Base-by-base conservation (phyloP, 2,888 invertebrate genomes). In the Hydrotaea cyrtoneurina region DNA sequence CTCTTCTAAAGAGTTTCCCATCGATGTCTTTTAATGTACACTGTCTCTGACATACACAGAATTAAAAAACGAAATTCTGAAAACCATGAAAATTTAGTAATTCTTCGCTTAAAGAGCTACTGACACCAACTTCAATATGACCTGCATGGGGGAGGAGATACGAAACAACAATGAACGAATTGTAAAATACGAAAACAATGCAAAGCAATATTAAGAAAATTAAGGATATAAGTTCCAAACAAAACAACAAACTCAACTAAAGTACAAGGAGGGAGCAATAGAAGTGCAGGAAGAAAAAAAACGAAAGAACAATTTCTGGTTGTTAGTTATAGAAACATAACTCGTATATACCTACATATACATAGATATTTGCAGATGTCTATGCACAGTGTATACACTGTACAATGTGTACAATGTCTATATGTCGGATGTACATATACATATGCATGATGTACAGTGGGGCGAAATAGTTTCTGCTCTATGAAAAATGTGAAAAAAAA, bases 171-270 rank as follows among this genome's bases (percentile, higher is more conserved):
- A 71, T n/a, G n/a, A 46, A 26, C 2, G 53, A 31, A 71, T 50
- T 71, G 53, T 71, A 71, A 71, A 71, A 26, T 71, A 71, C 71
- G 71, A 71, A 71, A 50, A 50, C 50, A 71, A 71, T 71, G 53
- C 53, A 71, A 71, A 71, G 71, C 71, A 71, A 71, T 71, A 71
- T 71, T 53, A 71, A 71, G 71, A 53, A 71, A 71, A 71, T 71
- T 71, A 71, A 71, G 71, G 71, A 71, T 71, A 71, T 43, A 69
- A 69, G 69, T 50, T 26, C n/a, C 43, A 50, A 21, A 39, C 66
- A 66, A 39, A 39, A 64, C 50, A 50, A 50, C 50, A 50, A 50
- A 50, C 50, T 50, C n/a, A 8, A 43, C 43, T 50, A n/a, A n/a
- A 15, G 4, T 39, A 1, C 7, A 39, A 8, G 13, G 39, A 39